Base-by-base conservation (phyloP, 2,888 invertebrate genomes). In the Agriopis leucophaearia region DNA sequence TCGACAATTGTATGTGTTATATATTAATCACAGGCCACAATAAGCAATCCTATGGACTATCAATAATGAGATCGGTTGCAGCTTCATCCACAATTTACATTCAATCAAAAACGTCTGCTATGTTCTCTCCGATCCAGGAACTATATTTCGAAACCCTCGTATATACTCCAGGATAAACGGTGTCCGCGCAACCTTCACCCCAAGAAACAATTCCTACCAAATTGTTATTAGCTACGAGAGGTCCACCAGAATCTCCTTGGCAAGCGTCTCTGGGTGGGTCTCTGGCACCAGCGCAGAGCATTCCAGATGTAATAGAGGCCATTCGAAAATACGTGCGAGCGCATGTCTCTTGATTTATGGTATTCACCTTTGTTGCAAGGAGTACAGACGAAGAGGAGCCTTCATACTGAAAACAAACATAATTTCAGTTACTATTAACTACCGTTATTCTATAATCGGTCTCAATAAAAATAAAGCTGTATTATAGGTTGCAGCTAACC, bases 201-300 rank as follows among this genome's bases (percentile, higher is more conserved):
- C 94, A 95, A 18, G 95, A 95, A 0, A 95, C 95, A 57, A 95
- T 87, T 48, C 95, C 95, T 56, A 95, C 81, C 51, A 95, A 82
- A 60, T 82, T 80, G 50, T 86, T 86, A 55, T 87, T 81, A 60
- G 88, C 85, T n/a, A 94, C 94, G 42, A 95, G 80, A 51, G 95
- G 95, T n/a, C 95, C 95, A 4, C 95, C 95, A n/a, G 95, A 95
- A 80, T 95, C 95, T 0, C 95, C 95, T 83, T 95, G 93, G 67
- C 94, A 94, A 1, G 94, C 91, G 66, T 94, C 94, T 65, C 91
- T 78, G 0, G 88, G 78, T 2, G 91, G 91, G 6, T 87, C 74
- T 1, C 72, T 66, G 1, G 78, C 87, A 15, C 80, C 79, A 0
- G 94, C 94, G 70, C 94, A 94, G 8, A 94, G 70, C 94, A 94